Evolutionary conservation across 2,113 vertebrate genomes (phyloP), one percentile per base, ranked within the genome.

Genomic region (Cepphus grylle): DNA sequence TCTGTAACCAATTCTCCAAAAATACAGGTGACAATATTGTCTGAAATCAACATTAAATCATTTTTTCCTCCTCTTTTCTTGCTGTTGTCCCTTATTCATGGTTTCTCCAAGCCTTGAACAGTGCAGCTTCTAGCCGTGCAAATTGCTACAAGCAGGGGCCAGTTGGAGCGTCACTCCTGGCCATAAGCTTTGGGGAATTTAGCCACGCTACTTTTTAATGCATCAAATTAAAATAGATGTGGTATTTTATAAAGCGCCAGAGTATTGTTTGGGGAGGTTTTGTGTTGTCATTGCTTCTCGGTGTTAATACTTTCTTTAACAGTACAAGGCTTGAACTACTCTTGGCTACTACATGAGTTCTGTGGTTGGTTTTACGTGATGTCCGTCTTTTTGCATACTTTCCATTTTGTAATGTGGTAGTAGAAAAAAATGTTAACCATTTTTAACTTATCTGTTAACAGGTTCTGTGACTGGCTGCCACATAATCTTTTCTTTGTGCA

Each of bases 391-490:
- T 86, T 92, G 47, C 62, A 18, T 71, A 62, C 70, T 94, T 93
- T 94, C 61, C 40, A 42, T 61, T 95, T 97, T 91, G 80, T 81
- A 95, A 92, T 70, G 52, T 73, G 90, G 38, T 38, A 47, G 52
- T 83, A 62, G 84, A 81, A 95, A 93, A 94, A 86, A 74, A n/a
- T 26, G 53, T 67, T 92, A 88, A 93, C 74, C 43, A 59, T 95
- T 94, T 95, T 96, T 89, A 94, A 87, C 56, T 73, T 96, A 17
- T 98, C 85, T 97, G 21, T 95, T 97, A 92, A 86, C 94, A 98
- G 98, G 98, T 97, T 96, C 88, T 77, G 12, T 95, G 82, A 86
- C 84, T 92, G 92, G 79, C 81, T 97, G 70, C 94, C 96, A 81
- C 16, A 34, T 95, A 91, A 85, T 98, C 93, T 97, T 98, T 91